Conservation (phyloP, 2,888 invertebrate genomes). For the Zelleria hepariella region DNA sequence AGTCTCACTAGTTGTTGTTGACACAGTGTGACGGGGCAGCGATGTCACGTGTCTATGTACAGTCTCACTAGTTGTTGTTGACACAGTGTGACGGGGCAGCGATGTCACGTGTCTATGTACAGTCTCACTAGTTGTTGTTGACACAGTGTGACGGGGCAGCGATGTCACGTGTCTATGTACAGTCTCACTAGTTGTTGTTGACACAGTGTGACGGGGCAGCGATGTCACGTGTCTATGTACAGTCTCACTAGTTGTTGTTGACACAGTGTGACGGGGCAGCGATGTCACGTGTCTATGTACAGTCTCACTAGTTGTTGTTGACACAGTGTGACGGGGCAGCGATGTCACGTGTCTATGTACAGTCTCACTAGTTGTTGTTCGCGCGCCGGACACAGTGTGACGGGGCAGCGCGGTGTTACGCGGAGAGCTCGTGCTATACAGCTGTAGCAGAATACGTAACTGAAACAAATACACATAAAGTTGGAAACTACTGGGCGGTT, state of each 20-base stretch:
- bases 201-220: conserved; percentile 84
- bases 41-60: too few species aligned
- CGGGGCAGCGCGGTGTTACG: conserved; percentile 77
- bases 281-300: conserved; percentile 71
- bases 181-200: conserved; percentile 40
- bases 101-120: neutral
- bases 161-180: neutral
- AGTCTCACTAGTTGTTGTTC: neutral
- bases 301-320: conserved; percentile 87
- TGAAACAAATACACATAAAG: too few species aligned
- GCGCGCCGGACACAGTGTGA: conserved; percentile 80
- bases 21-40: too few species aligned
- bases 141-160: conserved; percentile 84
- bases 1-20: too few species aligned
- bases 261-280: conserved; percentile 81
- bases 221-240: conserved; percentile 71
- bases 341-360: conserved; percentile 69
- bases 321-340: conserved; percentile 81
- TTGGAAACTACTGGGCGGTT: too few species aligned
- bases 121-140: conserved; percentile 40
- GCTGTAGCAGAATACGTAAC: conserved; percentile 88
- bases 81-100: too few species aligned
- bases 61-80: too few species aligned
- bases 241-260: conserved; percentile 87
- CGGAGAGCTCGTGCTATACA: conserved; percentile 83